Base-by-base conservation (phyloP, 2,888 invertebrate species). In the Thalpophila matura region DNA sequence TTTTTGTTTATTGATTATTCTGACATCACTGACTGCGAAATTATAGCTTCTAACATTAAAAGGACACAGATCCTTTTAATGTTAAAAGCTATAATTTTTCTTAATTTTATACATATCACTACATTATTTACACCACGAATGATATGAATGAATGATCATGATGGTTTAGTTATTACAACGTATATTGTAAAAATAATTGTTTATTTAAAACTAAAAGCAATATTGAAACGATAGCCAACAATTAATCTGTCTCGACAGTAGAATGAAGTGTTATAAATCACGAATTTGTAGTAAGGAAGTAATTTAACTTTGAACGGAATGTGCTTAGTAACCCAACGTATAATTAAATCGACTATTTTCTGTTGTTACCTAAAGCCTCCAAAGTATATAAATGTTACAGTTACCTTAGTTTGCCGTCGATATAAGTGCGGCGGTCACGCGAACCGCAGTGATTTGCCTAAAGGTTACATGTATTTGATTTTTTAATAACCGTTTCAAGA, bases 271-370 rank as follows among this genome's bases (percentile, higher is more conserved):
- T 56, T 55, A 54, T 57, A 58, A 24, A 68, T 77, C 81, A 83
- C 79, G 77, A 74, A 66, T 69, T 71, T 62, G 49, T 63, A 71
- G 60, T 76, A 74, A 78, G 83, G 83, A 84, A 83, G 77, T 77
- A 35, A 67, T 73, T 59, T 46, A 45, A 47, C 16, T 16, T 12
- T 27, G 38, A 50, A 67, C 53, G 49, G 40, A 74, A 64, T 64
- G 31, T 58, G 64, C 46, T 62, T 51, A 56, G 42, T 31, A 51
- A 53, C 37, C 24, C n/a, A 49, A 53, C 33, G 16, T 62, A 27
- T 51, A 53, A 77, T 77, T 77, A 67, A 63, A 62, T 18, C 26
- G 43, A 33, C 14, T 35, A 51, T 59, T 67, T 61, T 59, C 62
- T 42, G 26, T 53, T 43, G 45, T 35, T 51, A 33, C 26, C 24